Evolutionary conservation across 1,140 invertebrate genomes (phyloP), one percentile per base, ranked within the genome.

Genomic region (Ectropis grisescens): DNA sequence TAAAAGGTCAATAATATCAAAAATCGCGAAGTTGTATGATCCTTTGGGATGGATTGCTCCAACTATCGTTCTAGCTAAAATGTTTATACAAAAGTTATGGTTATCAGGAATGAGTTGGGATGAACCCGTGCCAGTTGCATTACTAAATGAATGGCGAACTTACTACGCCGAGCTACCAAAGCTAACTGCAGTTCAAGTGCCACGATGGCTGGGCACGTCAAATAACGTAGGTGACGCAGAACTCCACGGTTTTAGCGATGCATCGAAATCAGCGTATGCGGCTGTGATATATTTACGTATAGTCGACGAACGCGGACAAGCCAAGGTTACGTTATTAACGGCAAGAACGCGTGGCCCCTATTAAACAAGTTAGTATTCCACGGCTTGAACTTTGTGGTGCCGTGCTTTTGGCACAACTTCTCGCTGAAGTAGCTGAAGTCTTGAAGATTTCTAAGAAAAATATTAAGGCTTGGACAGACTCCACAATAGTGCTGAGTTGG

Each of bases 41-140:
- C 58, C 58, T 0, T 30, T 66, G 5, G 76, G 71, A 13, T 48
- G 66, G 26, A n/a, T 81, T 1, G 45, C 56, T 8, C 80, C 75
- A 4, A 30, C 68, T 3, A 51, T 55, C 7, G 38, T 76, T 5
- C 44, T 14, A 8, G 43, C 54, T 1, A 81, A 83, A 48, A 54
- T 71, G 2, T 30, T 79, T 0, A 42, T 82, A 12, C 75, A 83
- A 55, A 29, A 42, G 19, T 4, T 82, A 0, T 74, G 72, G 69
- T 22, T 42, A 15, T 2, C 4, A 9, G 25, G 51, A n/a, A 11
- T 66, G 11, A 43, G 53, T 5, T 82, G 78, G 79, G 74, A 82
- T 34, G 38, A 57, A 11, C 5, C 5, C 2, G 4, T 67, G 10
- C 43, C 54, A 5, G 5, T 23, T 8, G 22, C 55, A 3, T 29